Evolutionary conservation across 2,797 vertebrate species (phyloP).

Genomic region (Rousettus madagascariensis): DNA sequence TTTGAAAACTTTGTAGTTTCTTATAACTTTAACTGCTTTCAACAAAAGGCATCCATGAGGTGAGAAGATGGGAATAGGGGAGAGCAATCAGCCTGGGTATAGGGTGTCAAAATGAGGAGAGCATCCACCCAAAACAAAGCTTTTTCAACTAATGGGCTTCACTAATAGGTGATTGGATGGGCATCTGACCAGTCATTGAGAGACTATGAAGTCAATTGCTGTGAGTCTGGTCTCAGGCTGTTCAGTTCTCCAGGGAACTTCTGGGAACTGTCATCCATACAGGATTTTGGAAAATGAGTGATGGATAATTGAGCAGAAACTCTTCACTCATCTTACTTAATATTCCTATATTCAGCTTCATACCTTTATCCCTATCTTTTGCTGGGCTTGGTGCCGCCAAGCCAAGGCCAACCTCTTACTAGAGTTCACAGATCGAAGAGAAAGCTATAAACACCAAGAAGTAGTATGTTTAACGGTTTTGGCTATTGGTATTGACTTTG

Average conservation of each 20-base stretch:
- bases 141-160: neutral
- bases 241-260: neutral
- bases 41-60: neutral
- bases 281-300: neutral
- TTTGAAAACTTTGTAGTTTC: neutral
- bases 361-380: neutral
- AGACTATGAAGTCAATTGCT: neutral
- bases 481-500: neutral
- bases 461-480: neutral
- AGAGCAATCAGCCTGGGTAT: neutral
- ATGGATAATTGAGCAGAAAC: neutral
- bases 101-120: neutral
- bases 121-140: neutral
- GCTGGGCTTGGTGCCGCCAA: neutral
- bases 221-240: too few species aligned
- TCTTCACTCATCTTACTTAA: neutral
- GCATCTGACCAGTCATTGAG: neutral
- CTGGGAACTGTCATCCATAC: neutral
- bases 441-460: neutral
- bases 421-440: neutral
- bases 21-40: neutral
- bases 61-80: neutral
- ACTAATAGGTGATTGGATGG: neutral
- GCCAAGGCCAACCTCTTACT: neutral
- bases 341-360: neutral